Evolutionary conservation across 1,140 invertebrate genomes (phyloP), one percentile per base, ranked within the genome.

Genomic region (Apis florea): DNA sequence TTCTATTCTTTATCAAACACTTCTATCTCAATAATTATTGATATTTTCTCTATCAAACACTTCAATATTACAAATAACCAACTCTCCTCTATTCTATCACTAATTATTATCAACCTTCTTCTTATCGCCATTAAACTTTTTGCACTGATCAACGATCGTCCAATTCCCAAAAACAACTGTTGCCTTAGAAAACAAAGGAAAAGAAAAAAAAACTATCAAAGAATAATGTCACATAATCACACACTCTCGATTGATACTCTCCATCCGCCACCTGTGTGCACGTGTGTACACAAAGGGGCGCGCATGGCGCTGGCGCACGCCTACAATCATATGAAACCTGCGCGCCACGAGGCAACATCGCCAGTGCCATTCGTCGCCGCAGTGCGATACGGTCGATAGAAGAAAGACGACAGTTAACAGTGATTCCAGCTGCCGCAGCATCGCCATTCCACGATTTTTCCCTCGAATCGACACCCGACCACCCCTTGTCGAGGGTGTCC

Each of bases 351-450:
- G 88, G 88, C 80, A 78, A 72, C 70, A 24, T 64, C 73, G 85
- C 71, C 85, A 88, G 85, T 88, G 67, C 80, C 83, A 87, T 88
- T 89, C 87, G 85, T 87, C 89, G 90, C 84, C 90, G 90, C 91
- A 91, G 88, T 91, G 89, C 90, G 89, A 92, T 92, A 90, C 90
- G 90, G 90, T 91, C 90, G 90, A 91, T 90, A 90, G 77, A 70
- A 80, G 72, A 71, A 83, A 82, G 83, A 31, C 54, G 68, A 71
- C 59, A 73, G 70, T 73, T 77, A 75, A 61, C 73, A 74, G 85
- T 86, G 82, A 82, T 86, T 87, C 73, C 82, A 83, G 76, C 77
- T 83, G 85, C 84, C 51, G 75, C 66, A 78, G 68, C n/a, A 59
- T 8, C n/a, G 51, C 58, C 21, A 1, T 56, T 49, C 17, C 17